These are phyloP conservation scores for Tenthredo notha DNA, from an alignment of 2,888 invertebrate genomes.

Conservation along the genomic window DNA sequence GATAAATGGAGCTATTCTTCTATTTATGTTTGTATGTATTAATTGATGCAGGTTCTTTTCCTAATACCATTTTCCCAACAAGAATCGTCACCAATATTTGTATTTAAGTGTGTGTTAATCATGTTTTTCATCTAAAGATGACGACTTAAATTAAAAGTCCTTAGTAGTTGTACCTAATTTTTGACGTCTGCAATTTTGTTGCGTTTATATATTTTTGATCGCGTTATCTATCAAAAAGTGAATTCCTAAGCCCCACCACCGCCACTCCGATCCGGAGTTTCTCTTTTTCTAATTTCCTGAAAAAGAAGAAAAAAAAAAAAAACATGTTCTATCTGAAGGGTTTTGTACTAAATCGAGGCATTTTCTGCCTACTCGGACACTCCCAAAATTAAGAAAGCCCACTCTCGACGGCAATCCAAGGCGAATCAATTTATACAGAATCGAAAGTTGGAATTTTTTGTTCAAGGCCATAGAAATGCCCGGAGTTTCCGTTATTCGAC, in stretches of 20 bases:
- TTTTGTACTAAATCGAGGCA: neutral
- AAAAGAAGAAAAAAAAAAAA: neutral
- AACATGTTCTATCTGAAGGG: neutral
- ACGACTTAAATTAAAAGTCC: conserved; percentile 66
- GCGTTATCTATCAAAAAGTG: neutral
- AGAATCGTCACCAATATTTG: conserved; percentile 18
- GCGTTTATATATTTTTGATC: neutral
- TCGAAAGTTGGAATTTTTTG: neutral
- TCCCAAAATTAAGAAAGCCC: neutral
- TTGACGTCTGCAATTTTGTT: conserved; percentile 57
- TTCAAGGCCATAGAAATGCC: neutral
- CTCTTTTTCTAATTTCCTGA: neutral
- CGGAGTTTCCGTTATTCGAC: neutral
- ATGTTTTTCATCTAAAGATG: conserved; percentile 67
- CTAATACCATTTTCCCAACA: neutral
- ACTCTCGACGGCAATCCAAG: neutral
- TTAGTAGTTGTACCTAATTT: conserved; percentile 61
- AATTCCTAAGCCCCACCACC: neutral
- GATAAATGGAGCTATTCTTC: conserved; percentile 56
- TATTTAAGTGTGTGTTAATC: conserved; percentile 61
- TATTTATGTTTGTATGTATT: conserved; percentile 68
- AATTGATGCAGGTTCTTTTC: conserved; percentile 43
- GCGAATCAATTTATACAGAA: neutral
- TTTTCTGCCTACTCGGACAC: neutral
- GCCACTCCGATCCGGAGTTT: neutral